Evolutionary conservation across 2,888 invertebrate genomes (phyloP).

Genomic region (Nephrotoma appendiculata): DNA sequence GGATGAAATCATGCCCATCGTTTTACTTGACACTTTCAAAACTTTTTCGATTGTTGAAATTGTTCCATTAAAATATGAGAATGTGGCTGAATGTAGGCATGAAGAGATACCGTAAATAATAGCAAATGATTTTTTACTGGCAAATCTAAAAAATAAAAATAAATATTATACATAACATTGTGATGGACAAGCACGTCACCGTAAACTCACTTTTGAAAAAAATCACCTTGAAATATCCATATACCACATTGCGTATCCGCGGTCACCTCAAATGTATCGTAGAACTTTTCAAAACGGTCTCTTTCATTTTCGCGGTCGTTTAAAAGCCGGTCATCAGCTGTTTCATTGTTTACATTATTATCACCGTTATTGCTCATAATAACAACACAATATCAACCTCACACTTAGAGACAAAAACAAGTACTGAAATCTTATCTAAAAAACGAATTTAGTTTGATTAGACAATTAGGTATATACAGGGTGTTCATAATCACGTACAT

Average conservation of each 20-base stretch:
- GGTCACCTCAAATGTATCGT: constrained; percentile 20
- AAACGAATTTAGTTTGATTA: background rate
- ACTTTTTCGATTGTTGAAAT: constrained; percentile 39
- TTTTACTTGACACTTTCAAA: constrained; percentile 38
- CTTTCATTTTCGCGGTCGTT: background rate
- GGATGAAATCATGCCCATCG: constrained; percentile 38
- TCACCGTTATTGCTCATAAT: background rate
- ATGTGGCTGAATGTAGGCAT: constrained; percentile 42
- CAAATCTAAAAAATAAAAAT: constrained; percentile 23
- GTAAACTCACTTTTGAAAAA: constrained; percentile 30
- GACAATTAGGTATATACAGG: background rate
- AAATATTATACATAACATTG: background rate
- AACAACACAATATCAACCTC: background rate
- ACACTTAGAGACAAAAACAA: background rate
- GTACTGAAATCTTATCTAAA: background rate
- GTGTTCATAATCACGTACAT: background rate
- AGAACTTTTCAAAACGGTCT: background rate
- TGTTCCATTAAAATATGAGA: constrained; percentile 38
- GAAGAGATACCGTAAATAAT: constrained; percentile 43
- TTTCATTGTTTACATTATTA: background rate
- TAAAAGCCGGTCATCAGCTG: background rate
- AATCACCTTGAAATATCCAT: constrained; percentile 35
- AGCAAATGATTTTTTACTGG: constrained; percentile 43
- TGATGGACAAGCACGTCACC: background rate
- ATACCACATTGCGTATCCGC: constrained; percentile 42